These are phyloP conservation scores for Pachyseris speciosa DNA, from an alignment of 64 coral and sea anemone genomes.

Conservation along the genomic window DNA sequence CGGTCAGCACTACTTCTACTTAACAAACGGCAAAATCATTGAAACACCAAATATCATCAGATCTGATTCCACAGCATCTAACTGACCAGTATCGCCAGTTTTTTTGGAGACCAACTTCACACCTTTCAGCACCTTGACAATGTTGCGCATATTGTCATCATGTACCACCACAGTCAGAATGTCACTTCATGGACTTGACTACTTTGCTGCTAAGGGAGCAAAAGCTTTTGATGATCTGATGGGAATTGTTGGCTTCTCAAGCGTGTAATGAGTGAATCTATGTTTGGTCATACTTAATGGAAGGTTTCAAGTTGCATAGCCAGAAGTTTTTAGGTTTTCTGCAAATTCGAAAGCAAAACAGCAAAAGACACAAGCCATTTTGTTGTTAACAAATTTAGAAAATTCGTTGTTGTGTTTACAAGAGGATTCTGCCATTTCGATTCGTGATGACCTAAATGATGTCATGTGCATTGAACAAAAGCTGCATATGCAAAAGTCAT, in stretches of 20 bases:
- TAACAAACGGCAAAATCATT: constrained; percentile 3
- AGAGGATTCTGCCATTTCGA: too few relatives aligned
- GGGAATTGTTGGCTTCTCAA: background rate
- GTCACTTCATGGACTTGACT: constrained; percentile 14
- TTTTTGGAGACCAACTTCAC: background rate
- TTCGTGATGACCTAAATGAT: too few relatives aligned
- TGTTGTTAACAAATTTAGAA: too few relatives aligned
- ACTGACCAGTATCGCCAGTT: background rate
- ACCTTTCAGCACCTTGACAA: constrained; percentile 19
- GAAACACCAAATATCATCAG: constrained; percentile 20
- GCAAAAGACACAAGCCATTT: too few relatives aligned
- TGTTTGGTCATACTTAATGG: too few relatives aligned
- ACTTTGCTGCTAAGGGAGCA: background rate
- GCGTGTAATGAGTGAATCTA: too few relatives aligned
- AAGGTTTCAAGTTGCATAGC: too few relatives aligned
- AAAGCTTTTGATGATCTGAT: background rate
- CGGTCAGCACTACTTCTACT: constrained; percentile 8
- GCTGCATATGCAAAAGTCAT: too few relatives aligned
- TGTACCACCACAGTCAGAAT: background rate
- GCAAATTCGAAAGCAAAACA: too few relatives aligned
- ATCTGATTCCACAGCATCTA: constrained; percentile 30
- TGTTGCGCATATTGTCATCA: background rate
- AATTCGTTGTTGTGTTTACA: too few relatives aligned
- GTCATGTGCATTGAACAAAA: too few relatives aligned
- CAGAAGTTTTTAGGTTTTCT: too few relatives aligned